Evolutionary conservation across 2,888 invertebrate species (phyloP), one percentile per base, ranked within the genome.

Genomic region (Andricus quercusramuli): DNA sequence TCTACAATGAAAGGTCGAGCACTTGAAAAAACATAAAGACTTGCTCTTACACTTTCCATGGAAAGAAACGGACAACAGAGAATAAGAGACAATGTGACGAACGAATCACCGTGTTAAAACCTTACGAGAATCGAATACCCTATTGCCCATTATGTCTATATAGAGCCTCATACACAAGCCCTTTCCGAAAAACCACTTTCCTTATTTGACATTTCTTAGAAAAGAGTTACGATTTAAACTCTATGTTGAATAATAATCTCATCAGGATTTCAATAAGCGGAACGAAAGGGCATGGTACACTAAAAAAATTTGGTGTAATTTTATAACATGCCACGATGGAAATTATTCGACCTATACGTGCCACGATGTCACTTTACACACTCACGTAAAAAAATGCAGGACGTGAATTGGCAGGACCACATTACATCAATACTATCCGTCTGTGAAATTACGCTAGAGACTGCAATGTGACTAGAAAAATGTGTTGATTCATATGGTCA

Each of bases 1-100:
- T 74, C 83, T 37, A 67, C 78, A 76, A 77, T 64, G 74, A 70
- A 78, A 82, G 83, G 81, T 82, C 80, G 80, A 80, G 47, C 68
- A 47, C 56, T 78, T 66, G 59, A 56, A 78, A 67, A 67, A 62
- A 59, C 37, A 68, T 78, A 32, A 67, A 70, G 20, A 13, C 41
- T 13, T 79, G 32, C 56, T 37, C 78, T 22, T 51, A 67, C 78
- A 56, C 65, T 65, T 78, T 51, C 65, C 66, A 66, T 47, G 56
- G 32, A 78, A 65, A 78, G 25, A 11, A 78, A 65, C n/a, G 56
- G 20, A 67, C 20, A 78, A 51, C n/a, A 65, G 20, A 76, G 70
- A 66, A 37, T 37, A 37, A 66, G 66, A 77, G 78, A 79, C 70
- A 81, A 79, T 78, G 51, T 66, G 25, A 32, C 51, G 59, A 51